Evolutionary conservation across 2,888 invertebrate species (phyloP), one percentile per base, ranked within the genome.

Genomic region (Ochropacha duplaris): DNA sequence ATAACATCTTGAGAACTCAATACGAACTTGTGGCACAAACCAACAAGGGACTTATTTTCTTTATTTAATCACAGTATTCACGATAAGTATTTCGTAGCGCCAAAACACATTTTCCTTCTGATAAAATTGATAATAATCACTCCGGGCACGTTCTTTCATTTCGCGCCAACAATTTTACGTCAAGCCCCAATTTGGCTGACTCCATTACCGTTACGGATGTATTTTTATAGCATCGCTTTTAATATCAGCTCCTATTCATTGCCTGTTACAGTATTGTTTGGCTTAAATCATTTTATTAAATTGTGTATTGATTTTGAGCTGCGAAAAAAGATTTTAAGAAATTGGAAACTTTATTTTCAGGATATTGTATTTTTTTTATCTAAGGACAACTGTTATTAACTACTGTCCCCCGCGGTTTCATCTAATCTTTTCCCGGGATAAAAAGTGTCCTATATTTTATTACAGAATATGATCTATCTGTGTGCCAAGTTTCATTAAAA

Each of bases 111-210:
- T 44, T 44, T 19, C 16, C 16, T 19, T 44, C 19, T 44, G 44
- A 44, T 44, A 44, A 44, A 44, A 44, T 44, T 44, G 44, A 44
- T 44, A 44, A 44, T 44, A 44, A 44, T 44, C n/a, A 44, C 44
- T 9, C 44, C 5, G 9, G 44, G 44, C 44, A 44, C 44, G 44
- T 44, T 44, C 44, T 44, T 44, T 44, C 44, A 44, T 44, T 44
- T 44, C 9, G 19, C 44, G 57, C 57, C 34, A 55, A 56, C 58
- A 34, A 58, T 61, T 58, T 56, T 50, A 62, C 50, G 50, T 49
- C 57, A 54, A 60, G 57, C 54, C 60, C 39, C 57, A 58, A 63
- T 60, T 59, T 55, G 28, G 58, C 57, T 26, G 51, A 54, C 31
- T 60, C 54, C 52, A 54, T 49, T 58, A 54, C 49, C 50, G 52